Evolutionary conservation across 2,888 invertebrate genomes (phyloP), one percentile per base, ranked within the genome.

Genomic region (Eumacrocentrus americanus): DNA sequence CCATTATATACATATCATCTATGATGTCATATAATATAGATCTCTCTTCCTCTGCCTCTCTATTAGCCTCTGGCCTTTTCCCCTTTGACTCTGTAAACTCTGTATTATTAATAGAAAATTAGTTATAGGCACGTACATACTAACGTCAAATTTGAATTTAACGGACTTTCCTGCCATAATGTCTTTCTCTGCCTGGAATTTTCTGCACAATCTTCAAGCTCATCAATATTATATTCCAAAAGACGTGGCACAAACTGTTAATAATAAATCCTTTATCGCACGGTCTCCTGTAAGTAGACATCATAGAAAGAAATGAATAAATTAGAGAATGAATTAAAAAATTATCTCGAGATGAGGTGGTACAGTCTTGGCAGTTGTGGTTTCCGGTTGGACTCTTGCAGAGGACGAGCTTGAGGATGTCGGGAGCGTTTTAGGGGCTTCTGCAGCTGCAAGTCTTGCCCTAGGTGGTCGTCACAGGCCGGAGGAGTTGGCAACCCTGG

Each of bases 401-500:
- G 91, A 91, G 81, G 89, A 90, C 74, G 90, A 90, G 72, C 82
- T 84, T 72, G 90, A 89, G 75, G 88, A 88, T 77, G 84, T 86
- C 79, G 85, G 83, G 69, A 75, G 72, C 76, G 73, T 80, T 76
- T 79, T 79, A 75, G 79, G 78, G 71, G 74, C 75, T 68, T 77
- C 79, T 59, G 77, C 73, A 62, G 73, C 72, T 34, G 71, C 74
- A 16, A 72, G 76, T 76, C 80, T 85, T 72, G 84, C 86, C 69
- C 83, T 85, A 70, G 79, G 77, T 62, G 79, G 84, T 58, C 84
- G 91, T 1, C 89, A 93, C 83, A 87, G 91, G 64, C 93, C 94
- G 0, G 93, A 92, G 80, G 91, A 92, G 60, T 84, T 92, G 64
- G 87, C 89, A 53, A 88, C 89, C 60, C 85, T 94, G 42, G 90